A percentile compares a stretch with the other conserved stretches of the same genome.
These are phyloP conservation scores for Murina feae DNA, from an alignment of 2,113 vertebrate genomes.

Conservation along the genomic window DNA sequence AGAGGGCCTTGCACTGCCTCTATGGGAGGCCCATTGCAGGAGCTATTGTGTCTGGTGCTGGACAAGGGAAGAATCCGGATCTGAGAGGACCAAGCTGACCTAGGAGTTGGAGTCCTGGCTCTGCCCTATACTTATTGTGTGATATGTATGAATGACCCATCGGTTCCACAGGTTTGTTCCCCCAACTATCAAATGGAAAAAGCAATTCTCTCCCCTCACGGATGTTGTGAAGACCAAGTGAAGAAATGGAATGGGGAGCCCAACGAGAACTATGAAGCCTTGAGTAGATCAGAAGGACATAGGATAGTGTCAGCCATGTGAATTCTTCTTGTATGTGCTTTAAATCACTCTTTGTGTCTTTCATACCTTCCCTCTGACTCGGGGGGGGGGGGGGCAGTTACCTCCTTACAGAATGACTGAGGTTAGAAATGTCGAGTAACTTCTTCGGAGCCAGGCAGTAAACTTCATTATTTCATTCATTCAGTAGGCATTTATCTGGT, in stretches of 20 bases:
- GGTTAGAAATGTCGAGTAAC: background rate
- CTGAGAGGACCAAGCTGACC: background rate
- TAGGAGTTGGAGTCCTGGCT: background rate
- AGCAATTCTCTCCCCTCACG: background rate
- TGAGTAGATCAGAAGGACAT: background rate
- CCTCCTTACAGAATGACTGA: slow-evolving; percentile 13
- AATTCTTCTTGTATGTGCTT: background rate
- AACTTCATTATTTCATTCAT: background rate
- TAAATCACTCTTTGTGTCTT: background rate
- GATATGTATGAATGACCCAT: background rate
- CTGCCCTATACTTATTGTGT: background rate
- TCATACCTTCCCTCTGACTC: background rate
- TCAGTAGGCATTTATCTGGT: background rate
- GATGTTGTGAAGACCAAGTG: background rate
- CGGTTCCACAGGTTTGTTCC: background rate
- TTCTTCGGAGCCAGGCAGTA: background rate
- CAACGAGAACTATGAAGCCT: background rate
- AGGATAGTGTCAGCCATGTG: background rate
- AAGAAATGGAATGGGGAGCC: background rate
- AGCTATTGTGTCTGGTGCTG: background rate
- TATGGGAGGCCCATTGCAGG: background rate
- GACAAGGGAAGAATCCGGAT: background rate
- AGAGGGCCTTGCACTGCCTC: background rate
- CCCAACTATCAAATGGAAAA: background rate
- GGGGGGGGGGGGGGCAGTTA: background rate